A percentile compares a stretch with the other conserved stretches of the same genome.
Conservation (phyloP, 2,113 vertebrate genomes). For the Lagenorhynchus albirostris region DNA sequence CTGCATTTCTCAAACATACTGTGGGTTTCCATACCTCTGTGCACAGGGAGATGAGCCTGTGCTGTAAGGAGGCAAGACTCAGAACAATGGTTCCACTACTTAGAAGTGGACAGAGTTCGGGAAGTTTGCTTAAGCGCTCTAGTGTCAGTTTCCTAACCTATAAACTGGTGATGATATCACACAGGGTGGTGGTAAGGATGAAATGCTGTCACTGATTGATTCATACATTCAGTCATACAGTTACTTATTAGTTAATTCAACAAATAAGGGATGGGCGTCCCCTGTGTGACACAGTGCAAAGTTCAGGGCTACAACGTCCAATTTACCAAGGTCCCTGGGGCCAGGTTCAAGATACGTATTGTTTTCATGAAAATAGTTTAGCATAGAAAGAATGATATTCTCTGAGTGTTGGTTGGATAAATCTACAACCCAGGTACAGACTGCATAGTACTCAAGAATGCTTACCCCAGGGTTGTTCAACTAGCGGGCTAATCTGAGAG, state of each 20-base stretch:
- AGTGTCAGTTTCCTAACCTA: not conserved
- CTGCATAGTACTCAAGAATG: not conserved
- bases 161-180: not conserved
- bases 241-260: not conserved
- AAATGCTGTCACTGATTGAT: not conserved
- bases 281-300: not conserved
- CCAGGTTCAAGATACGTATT: not conserved
- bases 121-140: not conserved
- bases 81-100: not conserved
- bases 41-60: rapidly evolving
- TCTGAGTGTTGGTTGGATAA: not conserved
- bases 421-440: not conserved
- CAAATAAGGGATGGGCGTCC: not conserved
- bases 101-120: not conserved
- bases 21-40: not conserved
- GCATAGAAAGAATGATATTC: not conserved
- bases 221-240: not conserved
- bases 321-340: not conserved
- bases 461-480: not conserved
- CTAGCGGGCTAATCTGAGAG: too few relatives aligned
- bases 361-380: not conserved
- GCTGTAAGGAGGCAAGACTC: not conserved
- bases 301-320: not conserved
- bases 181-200: not conserved
- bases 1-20: not conserved